phyloP scores from a whole-genome alignment of 35 echinoderm and acorn worm genomes.

The Hemicentrotus pulcherrimus region DNA sequence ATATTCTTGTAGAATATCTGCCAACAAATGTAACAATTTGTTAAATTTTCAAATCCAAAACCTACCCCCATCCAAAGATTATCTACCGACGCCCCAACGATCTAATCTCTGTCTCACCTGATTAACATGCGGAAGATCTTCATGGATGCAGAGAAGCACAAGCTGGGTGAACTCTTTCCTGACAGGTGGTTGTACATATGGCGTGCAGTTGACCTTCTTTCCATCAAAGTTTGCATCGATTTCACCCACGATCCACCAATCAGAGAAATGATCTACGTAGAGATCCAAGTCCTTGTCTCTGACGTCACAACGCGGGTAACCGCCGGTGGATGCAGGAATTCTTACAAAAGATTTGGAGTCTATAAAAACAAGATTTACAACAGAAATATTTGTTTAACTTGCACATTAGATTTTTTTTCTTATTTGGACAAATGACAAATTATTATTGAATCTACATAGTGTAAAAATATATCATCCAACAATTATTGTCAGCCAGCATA shows the following conservation, averaged over 20 bases:
- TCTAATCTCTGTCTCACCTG: not conserved
- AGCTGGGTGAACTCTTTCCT: not conserved
- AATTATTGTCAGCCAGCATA: too few species aligned
- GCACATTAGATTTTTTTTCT: too few species aligned
- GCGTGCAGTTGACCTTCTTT: not conserved
- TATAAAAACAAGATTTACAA: not conserved
- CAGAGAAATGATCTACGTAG: not conserved
- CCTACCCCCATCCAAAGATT: too few species aligned
- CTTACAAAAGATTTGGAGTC: not conserved
- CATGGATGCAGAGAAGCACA: not conserved
- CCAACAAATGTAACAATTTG: too few species aligned
- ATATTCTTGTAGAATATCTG: too few species aligned
- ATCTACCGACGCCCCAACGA: too few species aligned
- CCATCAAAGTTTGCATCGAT: too few species aligned
- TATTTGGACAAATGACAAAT: too few species aligned
- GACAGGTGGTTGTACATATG: not conserved
- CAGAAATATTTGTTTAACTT: too few species aligned
- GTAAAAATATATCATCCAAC: too few species aligned
- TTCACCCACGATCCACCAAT: not conserved
- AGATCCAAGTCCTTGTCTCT: not conserved
- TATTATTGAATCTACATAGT: too few species aligned
- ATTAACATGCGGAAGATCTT: not conserved
- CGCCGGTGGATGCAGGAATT: not conserved
- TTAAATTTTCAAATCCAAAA: too few species aligned
- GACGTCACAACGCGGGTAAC: not conserved